Evolutionary conservation across 2,113 vertebrate genomes (phyloP).

Genomic region (Entelurus aequoreus): DNA sequence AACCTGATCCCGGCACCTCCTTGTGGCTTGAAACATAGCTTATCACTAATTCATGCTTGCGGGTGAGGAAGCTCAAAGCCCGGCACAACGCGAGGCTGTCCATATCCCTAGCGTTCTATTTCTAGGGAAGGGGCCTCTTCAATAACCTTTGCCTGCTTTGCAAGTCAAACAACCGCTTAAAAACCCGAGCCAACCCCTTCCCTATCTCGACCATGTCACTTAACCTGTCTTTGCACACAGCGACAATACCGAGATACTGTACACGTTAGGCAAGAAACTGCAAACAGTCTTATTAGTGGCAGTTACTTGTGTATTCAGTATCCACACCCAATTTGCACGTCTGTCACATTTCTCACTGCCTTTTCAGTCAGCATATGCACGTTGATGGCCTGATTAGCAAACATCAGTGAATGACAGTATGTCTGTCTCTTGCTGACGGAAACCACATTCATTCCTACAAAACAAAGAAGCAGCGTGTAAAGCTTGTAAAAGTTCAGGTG

Average conservation of each 20-base stretch:
- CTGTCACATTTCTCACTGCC: slow-evolving; percentile 19
- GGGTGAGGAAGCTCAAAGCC: slow-evolving; percentile 65
- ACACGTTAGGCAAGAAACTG: slow-evolving; percentile 15
- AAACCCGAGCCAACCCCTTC: slow-evolving; percentile 32
- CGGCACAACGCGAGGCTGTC: slow-evolving; percentile 47
- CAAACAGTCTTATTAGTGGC: slow-evolving; percentile 5
- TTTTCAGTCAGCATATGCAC: slow-evolving; percentile 19
- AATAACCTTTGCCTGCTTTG: slow-evolving; percentile 65
- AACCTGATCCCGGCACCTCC: slow-evolving; percentile 77
- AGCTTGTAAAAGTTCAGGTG: slow-evolving; percentile 45
- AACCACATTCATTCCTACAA: slow-evolving; percentile 51
- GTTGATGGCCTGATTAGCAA: no score
- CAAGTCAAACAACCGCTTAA: slow-evolving; percentile 73
- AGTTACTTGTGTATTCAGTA: slow-evolving; percentile 17
- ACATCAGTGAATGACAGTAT: no score
- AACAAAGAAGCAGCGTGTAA: slow-evolving; percentile 49
- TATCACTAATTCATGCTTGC: slow-evolving; percentile 75
- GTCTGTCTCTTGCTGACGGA: no score
- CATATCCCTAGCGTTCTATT: slow-evolving; percentile 28
- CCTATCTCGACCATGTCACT: slow-evolving; percentile 28
- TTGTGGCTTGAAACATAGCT: slow-evolving; percentile 70
- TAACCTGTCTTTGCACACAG: slow-evolving; percentile 12
- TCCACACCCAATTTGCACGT: slow-evolving; percentile 24
- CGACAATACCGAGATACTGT: slow-evolving; percentile 13
- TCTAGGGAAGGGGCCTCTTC: slow-evolving; percentile 41